phyloP scores from a whole-genome alignment of 2,113 vertebrate genomes.

The Phylloscopus trochiloides region DNA sequence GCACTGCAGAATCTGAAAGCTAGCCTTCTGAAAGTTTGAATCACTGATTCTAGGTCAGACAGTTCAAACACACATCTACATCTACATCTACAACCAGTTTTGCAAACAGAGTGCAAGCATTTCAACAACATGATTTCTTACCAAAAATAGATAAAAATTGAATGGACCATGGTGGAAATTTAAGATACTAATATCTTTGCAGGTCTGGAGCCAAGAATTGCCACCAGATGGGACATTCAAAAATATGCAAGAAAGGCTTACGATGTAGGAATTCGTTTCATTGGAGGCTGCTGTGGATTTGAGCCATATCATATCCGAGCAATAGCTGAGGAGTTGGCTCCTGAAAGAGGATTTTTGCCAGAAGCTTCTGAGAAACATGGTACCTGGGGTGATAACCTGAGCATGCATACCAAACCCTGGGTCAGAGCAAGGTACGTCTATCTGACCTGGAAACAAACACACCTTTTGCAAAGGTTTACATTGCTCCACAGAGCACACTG shows the following conservation, averaged over 20 bases:
- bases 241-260: conserved; percentile 92
- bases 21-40: background rate
- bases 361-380: conserved; percentile 91
- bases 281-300: conserved; percentile 95
- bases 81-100: background rate
- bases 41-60: background rate
- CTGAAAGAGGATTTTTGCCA: conserved; percentile 86
- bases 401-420: conserved; percentile 98
- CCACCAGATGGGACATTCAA: conserved; percentile 93
- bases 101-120: background rate
- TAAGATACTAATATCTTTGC: background rate
- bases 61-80: background rate
- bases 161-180: background rate
- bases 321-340: conserved; percentile 87
- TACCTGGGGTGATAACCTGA: conserved; percentile 83
- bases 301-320: conserved; percentile 93
- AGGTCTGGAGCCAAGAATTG: conserved; percentile 91
- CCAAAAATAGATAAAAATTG: background rate
- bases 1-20: background rate
- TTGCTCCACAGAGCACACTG: background rate
- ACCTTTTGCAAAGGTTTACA: background rate
- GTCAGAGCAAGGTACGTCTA: conserved; percentile 88
- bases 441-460: background rate
- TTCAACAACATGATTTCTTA: background rate
- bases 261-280: conserved; percentile 84